Evolutionary conservation across 2,113 vertebrate genomes (phyloP).

Genomic region (Steatornis caripensis): DNA sequence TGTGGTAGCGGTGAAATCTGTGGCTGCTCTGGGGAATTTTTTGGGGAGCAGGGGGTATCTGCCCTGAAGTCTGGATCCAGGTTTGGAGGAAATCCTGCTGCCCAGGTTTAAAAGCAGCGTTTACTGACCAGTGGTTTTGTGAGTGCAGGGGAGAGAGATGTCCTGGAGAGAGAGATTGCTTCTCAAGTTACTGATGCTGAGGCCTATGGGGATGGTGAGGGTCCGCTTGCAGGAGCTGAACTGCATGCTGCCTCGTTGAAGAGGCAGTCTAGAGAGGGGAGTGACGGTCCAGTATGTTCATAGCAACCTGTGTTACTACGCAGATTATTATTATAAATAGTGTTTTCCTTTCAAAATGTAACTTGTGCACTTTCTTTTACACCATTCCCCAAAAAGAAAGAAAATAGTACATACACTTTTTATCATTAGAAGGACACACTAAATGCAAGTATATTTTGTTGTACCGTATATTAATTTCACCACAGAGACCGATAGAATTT

Average conservation of each 20-base stretch:
- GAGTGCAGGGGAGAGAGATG: background rate
- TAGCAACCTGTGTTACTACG: background rate
- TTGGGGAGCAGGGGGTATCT: background rate
- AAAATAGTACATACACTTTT: background rate
- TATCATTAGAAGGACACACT: background rate
- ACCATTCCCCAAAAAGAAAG: background rate
- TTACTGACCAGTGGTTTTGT: background rate
- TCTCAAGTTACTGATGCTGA: background rate
- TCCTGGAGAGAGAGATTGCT: background rate
- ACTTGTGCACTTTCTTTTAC: background rate
- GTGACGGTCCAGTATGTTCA: background rate
- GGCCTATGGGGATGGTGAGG: fast-evolving
- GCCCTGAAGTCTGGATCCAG: background rate
- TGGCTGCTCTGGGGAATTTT: background rate
- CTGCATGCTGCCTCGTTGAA: background rate
- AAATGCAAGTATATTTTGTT: background rate
- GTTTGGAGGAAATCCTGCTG: background rate
- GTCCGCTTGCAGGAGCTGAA: background rate
- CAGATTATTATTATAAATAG: background rate
- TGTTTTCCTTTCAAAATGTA: background rate
- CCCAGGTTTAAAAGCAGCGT: background rate
- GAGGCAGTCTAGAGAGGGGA: background rate
- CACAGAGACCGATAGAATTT: background rate
- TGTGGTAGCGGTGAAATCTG: background rate
- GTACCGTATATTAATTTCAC: background rate